Percentiles rank a stretch among this genome's conserved stretches.
Evolutionary conservation across 2,888 invertebrate genomes (phyloP).

Genomic region (Glaucopsyche alexis): DNA sequence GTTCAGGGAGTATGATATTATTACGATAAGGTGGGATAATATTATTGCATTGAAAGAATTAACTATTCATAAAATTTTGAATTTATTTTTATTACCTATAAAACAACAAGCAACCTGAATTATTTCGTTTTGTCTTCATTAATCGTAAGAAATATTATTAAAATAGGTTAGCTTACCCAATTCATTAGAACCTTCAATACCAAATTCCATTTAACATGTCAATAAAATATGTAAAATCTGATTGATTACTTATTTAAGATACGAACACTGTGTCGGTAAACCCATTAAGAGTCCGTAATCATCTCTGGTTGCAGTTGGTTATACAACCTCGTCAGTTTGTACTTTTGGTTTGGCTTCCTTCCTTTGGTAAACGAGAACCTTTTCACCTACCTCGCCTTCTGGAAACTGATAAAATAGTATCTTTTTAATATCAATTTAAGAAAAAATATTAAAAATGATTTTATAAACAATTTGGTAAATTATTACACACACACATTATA

Average conservation of each 20-base stretch:
- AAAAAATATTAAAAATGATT: too few species aligned
- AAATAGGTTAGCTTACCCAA: neutral
- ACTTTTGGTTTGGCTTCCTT: constrained; percentile 43
- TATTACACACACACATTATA: too few species aligned
- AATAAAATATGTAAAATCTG: constrained; percentile 23
- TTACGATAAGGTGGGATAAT: constrained; percentile 1
- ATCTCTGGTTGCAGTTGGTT: constrained; percentile 37
- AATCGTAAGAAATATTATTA: neutral
- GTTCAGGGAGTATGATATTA: neutral
- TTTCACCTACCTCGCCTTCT: constrained; percentile 66
- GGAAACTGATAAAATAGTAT: constrained; percentile 55
- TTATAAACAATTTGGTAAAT: neutral
- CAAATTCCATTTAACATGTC: neutral
- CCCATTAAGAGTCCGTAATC: constrained; percentile 32
- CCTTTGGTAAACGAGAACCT: constrained; percentile 62
- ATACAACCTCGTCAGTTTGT: constrained; percentile 50
- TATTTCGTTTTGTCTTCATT: neutral
- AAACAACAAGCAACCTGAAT: too few species aligned
- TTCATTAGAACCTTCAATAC: neutral
- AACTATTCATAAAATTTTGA: neutral
- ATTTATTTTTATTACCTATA: neutral
- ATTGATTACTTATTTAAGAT: constrained; percentile 28
- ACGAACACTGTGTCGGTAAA: constrained; percentile 33
- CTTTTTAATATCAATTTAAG: neutral
- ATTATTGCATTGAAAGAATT: neutral